Base-by-base conservation (phyloP, 2,113 vertebrate genomes). In the Bambusicola thoracicus region DNA sequence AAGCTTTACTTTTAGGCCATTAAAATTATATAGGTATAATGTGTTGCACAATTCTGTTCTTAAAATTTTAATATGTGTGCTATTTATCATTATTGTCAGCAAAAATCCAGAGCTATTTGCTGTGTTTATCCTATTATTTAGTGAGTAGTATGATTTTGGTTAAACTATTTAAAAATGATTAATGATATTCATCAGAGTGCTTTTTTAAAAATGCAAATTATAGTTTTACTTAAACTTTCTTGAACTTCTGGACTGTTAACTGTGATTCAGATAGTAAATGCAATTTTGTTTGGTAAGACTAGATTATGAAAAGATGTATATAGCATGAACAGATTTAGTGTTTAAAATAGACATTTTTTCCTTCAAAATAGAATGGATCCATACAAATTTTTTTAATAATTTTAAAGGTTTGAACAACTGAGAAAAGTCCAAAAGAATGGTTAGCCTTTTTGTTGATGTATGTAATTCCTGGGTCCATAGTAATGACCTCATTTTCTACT, bases 181-280 rank as follows among this genome's bases (percentile, higher is more conserved):
- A 63, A 38, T 38, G 22, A 44, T 38, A 56, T 86, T 90, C 87
- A 93, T 94, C 75, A 79, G 34, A 70, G 66, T 86, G 85, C 72
- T 94, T 90, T 94, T 61, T 91, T 94, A 95, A 94, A 92, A 81
- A 74, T 74, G 70, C 82, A 95, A 87, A 79, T 89, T 93, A 87
- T 89, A 91, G 75, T 88, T 95, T 94, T 92, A 68, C 81, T 97
- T 96, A 90, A 95, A 92, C 63, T 78, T 81, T 81, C 61, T 88
- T 75, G 93, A 73, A 87, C 70, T 91, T 90, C 82, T 93, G 90
- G 87, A 81, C 8, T 43, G 67, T 83, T 87, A 92, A 78, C 70
- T 82, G 32, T 92, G 95, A 92, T 70, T 95, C 92, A 91, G 32
- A 43, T 72, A 21, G 43, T 32, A 78, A 38, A 10, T 51, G 22